These are phyloP conservation scores for Euplagia quadripunctaria DNA, from an alignment of 2,888 invertebrate genomes.

Conservation along the genomic window DNA sequence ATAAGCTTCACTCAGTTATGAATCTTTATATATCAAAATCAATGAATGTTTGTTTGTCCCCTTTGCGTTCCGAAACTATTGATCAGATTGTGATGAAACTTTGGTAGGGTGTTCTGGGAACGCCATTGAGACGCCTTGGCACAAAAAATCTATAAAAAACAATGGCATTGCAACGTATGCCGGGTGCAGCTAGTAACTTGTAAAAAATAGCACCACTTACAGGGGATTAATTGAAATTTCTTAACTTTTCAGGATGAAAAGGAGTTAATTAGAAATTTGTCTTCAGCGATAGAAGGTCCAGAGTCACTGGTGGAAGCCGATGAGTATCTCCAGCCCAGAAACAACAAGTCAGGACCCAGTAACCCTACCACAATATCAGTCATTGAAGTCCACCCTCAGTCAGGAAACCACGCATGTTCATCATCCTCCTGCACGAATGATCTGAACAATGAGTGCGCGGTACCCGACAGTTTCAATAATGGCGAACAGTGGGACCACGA, in stretches of 20 bases:
- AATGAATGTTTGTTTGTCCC: too few relatives aligned
- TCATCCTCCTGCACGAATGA: slow-evolving; percentile 87
- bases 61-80: too few relatives aligned
- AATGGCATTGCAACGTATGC: too few relatives aligned
- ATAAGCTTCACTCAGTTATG: too few relatives aligned
- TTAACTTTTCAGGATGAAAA: slow-evolving; percentile 90
- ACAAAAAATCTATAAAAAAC: too few relatives aligned
- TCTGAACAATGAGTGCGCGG: slow-evolving; percentile 83
- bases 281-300: slow-evolving; percentile 92
- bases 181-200: neutral
- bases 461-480: slow-evolving; percentile 88
- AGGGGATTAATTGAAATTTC: neutral
- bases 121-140: too few relatives aligned
- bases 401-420: slow-evolving; percentile 76
- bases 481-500: slow-evolving; percentile 90
- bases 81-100: too few relatives aligned
- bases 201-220: neutral
- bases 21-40: too few relatives aligned
- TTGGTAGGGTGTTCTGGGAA: too few relatives aligned
- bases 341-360: slow-evolving; percentile 85
- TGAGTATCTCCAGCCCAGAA: slow-evolving; percentile 96
- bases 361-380: slow-evolving; percentile 68
- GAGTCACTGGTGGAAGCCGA: slow-evolving; percentile 95
- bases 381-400: slow-evolving; percentile 74
- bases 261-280: slow-evolving; percentile 92